phyloP scores from a whole-genome alignment of 2,797 vertebrate genomes.

The Eremophila alpestris region DNA sequence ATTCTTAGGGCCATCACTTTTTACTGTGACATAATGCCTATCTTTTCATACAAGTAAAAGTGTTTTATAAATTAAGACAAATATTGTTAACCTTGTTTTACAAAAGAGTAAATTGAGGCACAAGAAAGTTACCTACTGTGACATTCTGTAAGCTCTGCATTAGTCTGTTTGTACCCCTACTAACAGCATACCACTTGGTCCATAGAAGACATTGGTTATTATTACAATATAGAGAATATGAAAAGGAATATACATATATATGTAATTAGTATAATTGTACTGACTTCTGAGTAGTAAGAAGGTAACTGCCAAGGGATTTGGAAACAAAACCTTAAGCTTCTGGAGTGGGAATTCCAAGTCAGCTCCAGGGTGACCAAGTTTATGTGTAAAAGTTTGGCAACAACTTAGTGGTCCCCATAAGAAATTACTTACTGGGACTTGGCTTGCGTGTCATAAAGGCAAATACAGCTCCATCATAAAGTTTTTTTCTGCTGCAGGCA shows the following conservation, averaged over 20 bases:
- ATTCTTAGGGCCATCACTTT: background rate
- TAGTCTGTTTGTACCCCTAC: background rate
- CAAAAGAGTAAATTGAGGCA: background rate
- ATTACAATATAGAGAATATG: background rate
- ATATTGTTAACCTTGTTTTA: background rate
- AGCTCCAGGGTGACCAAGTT: background rate
- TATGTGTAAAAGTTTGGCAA: background rate
- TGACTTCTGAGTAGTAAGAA: background rate
- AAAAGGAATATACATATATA: background rate
- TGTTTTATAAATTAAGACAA: background rate
- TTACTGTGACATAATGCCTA: background rate
- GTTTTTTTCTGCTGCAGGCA: background rate
- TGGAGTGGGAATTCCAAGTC: background rate
- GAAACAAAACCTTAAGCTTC: background rate
- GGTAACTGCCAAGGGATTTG: background rate
- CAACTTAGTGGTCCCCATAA: background rate
- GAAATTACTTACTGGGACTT: background rate
- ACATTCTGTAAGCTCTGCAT: background rate
- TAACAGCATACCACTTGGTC: background rate
- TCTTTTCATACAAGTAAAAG: background rate
- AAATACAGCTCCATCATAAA: background rate
- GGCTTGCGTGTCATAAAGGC: background rate
- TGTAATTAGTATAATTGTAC: background rate
- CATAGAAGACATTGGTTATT: background rate
- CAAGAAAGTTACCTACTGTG: background rate